These are phyloP conservation scores for Lochmaea crataegi DNA, from an alignment of 2,888 invertebrate species.

Conservation along the genomic window DNA sequence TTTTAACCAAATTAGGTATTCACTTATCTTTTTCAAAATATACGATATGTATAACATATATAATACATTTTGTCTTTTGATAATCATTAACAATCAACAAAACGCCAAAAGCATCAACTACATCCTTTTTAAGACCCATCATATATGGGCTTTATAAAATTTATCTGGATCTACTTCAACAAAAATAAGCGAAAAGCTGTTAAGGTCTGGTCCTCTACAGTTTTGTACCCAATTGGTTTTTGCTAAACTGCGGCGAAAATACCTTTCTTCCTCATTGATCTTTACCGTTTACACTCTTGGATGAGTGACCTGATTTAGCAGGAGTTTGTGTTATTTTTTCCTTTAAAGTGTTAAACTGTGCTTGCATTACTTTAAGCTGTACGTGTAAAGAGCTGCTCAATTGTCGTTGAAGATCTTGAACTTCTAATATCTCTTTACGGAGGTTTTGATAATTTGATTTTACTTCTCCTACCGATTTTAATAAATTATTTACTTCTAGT, in stretches of 20 bases:
- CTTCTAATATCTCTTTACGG: constrained; percentile 81
- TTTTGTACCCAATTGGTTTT: constrained; percentile 35
- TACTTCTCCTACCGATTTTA: constrained; percentile 82
- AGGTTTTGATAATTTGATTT: constrained; percentile 84
- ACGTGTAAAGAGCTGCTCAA: constrained; percentile 79
- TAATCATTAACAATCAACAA: background rate
- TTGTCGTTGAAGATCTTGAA: constrained; percentile 83
- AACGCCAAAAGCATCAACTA: constrained; percentile 27
- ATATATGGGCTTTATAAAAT: constrained; percentile 28
- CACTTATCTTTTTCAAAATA: background rate
- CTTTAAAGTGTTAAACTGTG: constrained; percentile 78
- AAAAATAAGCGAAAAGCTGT: constrained; percentile 38
- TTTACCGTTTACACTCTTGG: constrained; percentile 34
- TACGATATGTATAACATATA: background rate
- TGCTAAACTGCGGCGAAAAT: constrained; percentile 31
- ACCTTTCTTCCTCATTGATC: constrained; percentile 37
- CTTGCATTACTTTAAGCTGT: constrained; percentile 79
- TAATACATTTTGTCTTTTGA: background rate
- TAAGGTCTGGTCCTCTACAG: constrained; percentile 40
- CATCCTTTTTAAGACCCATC: constrained; percentile 27
- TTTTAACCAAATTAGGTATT: background rate
- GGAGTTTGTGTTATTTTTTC: constrained; percentile 65
- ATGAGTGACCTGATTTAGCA: constrained; percentile 17
- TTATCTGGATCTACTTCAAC: constrained; percentile 22
- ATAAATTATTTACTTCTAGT: constrained; percentile 77